These are phyloP conservation scores for Silvanus unidentatus DNA, from an alignment of 2,888 invertebrate species.

Conservation along the genomic window DNA sequence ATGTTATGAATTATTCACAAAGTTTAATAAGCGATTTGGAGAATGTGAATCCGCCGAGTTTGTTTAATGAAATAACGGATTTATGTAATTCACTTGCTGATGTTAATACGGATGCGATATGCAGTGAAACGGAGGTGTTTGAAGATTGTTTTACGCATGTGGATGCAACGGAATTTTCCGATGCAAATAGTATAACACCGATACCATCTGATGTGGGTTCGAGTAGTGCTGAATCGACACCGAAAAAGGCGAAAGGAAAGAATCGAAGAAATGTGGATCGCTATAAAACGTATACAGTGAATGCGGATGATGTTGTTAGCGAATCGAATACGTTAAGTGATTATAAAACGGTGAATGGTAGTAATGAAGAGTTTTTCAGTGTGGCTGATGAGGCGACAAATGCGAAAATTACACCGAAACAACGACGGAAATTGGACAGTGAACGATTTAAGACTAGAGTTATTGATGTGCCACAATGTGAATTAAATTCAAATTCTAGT, in stretches of 20 bases:
- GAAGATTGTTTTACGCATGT: constrained; percentile 46
- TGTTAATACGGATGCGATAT: constrained; percentile 49
- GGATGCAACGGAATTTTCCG: constrained; percentile 44
- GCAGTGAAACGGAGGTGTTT: constrained; percentile 52
- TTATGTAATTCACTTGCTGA: constrained; percentile 48
- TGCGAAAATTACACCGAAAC: constrained; percentile 55
- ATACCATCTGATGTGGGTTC: constrained; percentile 55
- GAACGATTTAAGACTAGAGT: constrained; percentile 65
- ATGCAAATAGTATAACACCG: constrained; percentile 56
- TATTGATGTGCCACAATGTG: constrained; percentile 28
- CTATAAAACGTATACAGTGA: constrained; percentile 77
- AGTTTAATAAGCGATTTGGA: constrained; percentile 54
- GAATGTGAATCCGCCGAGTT: constrained; percentile 65
- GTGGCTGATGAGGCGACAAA: constrained; percentile 39
- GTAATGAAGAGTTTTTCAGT: too few species aligned
- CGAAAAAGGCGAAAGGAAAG: constrained; percentile 75
- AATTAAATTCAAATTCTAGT: constrained; percentile 21
- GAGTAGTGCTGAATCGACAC: constrained; percentile 71
- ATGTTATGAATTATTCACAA: constrained; percentile 32
- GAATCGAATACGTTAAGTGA: neutral
- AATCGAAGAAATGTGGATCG: constrained; percentile 71
- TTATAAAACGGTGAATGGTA: constrained; percentile 36
- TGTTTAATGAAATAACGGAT: constrained; percentile 65
- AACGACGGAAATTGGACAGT: constrained; percentile 60
- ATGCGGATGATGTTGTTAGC: too few species aligned